Base-by-base conservation (phyloP, 2,888 invertebrate species). In the Exephanes ischioxanthus region DNA sequence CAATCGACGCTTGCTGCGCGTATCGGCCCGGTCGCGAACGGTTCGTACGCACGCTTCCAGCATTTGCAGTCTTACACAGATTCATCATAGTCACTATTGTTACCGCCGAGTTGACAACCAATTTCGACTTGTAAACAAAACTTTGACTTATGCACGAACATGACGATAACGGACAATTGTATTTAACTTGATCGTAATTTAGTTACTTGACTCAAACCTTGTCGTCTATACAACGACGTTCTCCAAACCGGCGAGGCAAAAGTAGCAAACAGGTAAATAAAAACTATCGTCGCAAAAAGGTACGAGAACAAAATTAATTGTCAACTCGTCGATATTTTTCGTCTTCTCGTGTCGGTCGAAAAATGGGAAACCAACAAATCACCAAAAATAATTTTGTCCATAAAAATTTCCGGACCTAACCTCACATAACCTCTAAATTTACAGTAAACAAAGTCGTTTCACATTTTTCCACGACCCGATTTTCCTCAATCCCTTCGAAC, bases 251-350 rank as follows among this genome's bases (percentile, higher is more conserved):
- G 71, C 41, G 51, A 22, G 33, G 14, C 53, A 71, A 80, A 66
- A 66, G 53, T 80, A 72, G 7, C n/a, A 22, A 26, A 53, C 22
- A 80, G 80, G 80, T 80, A 45, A 72, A 72, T 30, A 41, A 55
- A 22, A 66, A 30, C 37, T 61, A 16, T 72, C 48, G 19, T 45
- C 5, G 19, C 48, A 78, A 58, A 4, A 26, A n/a, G n/a, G 19
- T 19, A n/a, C 37, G 9, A 45, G 19, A 22, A 11, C 45, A 19
- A 3, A n/a, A 37, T 26, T n/a, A 26, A 7, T 68, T 16, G 48
- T 68, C 7, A 26, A 48, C 11, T 71, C 9, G 19, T 55, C 14
- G 2, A 58, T 16, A 26, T 26, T 22, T 22, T 11, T 58, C 3
- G 14, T 26, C 14, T 0, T 45, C 45, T 16, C 45, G 16, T 14